Evolutionary conservation across 2,113 vertebrate genomes (phyloP), one percentile per base, ranked within the genome.

Genomic region (Pholis gunnellus): DNA sequence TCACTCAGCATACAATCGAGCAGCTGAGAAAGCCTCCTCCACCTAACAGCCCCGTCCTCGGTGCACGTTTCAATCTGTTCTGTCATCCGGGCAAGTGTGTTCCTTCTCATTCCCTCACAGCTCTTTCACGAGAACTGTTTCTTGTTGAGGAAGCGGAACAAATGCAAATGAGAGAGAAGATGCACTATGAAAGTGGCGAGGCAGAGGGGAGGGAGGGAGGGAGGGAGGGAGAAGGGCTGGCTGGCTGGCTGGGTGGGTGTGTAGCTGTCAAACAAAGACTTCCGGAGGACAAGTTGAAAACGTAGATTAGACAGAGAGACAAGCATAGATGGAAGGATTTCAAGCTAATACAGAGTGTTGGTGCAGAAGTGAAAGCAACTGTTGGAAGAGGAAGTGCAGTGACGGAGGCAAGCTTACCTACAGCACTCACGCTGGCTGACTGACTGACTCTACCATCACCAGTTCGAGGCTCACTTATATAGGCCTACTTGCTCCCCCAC

Each of bases 111-210:
- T 22, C 78, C 79, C 59, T 29, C 56, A 64, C 73, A 44, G 86
- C 69, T 88, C 83, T 78, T 68, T 85, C 84, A 90, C 79, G 84
- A 66, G 68, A 86, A 87, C 76, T 67, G 78, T 76, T 86, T 77
- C 79, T 88, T 86, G 76, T 93, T 83, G 59, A 90, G 88, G 87
- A 92, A 93, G 89, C 81, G 66, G 89, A 93, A 93, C 81, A 89
- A 89, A 93, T 92, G 91, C 90, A 93, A 92, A 89, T 86, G 91
- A 87, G 88, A 90, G 72, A 85, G 79, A 90, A 89, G 91, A 94
- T 92, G 87, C 84, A 88, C 61, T 78, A 77, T 84, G 84, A 90
- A 88, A 79, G 77, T 93, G 76, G 66, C 77, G 83, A 90, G 84
- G 90, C 85, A 89, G 93, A 91, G 86, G 92, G 90, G 87, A 86